Evolutionary conservation across 1,140 invertebrate species (phyloP), one percentile per base, ranked within the genome.

Genomic region (Parapsyche elsis): DNA sequence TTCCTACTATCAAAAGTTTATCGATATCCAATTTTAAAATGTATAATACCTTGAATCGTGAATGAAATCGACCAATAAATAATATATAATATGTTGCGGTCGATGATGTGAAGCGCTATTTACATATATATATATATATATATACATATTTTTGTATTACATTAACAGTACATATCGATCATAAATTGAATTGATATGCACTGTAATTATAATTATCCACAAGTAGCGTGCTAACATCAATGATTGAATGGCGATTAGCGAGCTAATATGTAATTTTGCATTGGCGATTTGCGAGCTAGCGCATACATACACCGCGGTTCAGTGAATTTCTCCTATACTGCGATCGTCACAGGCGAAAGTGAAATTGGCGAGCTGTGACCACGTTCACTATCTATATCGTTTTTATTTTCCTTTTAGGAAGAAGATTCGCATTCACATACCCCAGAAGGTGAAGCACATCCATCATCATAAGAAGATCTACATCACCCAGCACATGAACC

Each of bases 391-490:
- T 26, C 64, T 67, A 23, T 67, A 23, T 16, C 19, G 5, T 61
- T 67, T 9, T 76, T 80, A 45, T 12, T 78, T 16, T 16, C 12
- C 26, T 88, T 88, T 45, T 88, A 89, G 88, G 84, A 89, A 89
- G 86, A 89, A 89, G 84, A 89, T 89, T 83, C 88, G 88, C 83
- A 89, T 89, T 86, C 88, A 89, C 85, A 86, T 89, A 86, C 88
- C 88, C 84, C 88, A 89, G 85, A 88, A 88, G 81, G 88, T 89
- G 85, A 89, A 88, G 84, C 88, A 89, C 83, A 89, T 89, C 84
- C 88, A 89, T 83, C 88, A 89, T 81, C 88, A 88, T 80, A 89
- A 89, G 85, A 89, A 89, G 83, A 87, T 89, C 83, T 89, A 88
- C 61, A 89, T 89, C 78, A 89, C 88, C 49, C 26, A 89, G 81